Base-by-base conservation (phyloP, 2,797 vertebrate genomes). In the Halcyon smyrnensis region DNA sequence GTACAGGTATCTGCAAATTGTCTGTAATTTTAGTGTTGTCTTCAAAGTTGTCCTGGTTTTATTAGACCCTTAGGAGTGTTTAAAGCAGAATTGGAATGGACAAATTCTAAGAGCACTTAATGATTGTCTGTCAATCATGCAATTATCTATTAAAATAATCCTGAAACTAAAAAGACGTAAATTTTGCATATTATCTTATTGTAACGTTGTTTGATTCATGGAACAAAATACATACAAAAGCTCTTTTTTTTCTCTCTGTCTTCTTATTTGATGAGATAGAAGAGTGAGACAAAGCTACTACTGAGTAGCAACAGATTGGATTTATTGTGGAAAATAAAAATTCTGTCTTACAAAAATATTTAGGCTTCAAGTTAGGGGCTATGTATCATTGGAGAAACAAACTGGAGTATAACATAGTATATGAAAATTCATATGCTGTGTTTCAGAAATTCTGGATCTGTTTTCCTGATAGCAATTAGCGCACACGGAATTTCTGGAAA, bases 1-100 rank as follows among this genome's bases (percentile, higher is more conserved):
- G 99, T 99, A 39, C 99, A 99, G 99, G 99, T 99, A 96, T 69
- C 74, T 57, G 17, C 51, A 73, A 74, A 77, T 25, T 48, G 36
- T 65, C 73, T 20, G 11, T 68, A 19, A 68, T 68, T 73, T 71
- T 54, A 81, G 15, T 37, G 24, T 79, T 65, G 64, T 70, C 41
- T 89, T 91, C 24, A 76, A 53, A 63, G 71, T 6, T 1, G 10
- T 77, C 46, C 5, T 80, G 56, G 41, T 65, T 95, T 92, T 89
- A 48, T 77, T 64, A 70, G 15, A 25, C 59, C 23, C 20, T 62
- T 76, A 32, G 5, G 12, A 79, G 41, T 74, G 36, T 34, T 92
- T 79, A 88, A 94, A 92, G 54, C 56, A 43, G 20, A 20, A 21
- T 81, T 85, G 39, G 48, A 92, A 63, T 56, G 67, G 77, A 84